Evolutionary conservation across 1,140 invertebrate species (phyloP), one percentile per base, ranked within the genome.

Genomic region (Lepidurus apus): DNA sequence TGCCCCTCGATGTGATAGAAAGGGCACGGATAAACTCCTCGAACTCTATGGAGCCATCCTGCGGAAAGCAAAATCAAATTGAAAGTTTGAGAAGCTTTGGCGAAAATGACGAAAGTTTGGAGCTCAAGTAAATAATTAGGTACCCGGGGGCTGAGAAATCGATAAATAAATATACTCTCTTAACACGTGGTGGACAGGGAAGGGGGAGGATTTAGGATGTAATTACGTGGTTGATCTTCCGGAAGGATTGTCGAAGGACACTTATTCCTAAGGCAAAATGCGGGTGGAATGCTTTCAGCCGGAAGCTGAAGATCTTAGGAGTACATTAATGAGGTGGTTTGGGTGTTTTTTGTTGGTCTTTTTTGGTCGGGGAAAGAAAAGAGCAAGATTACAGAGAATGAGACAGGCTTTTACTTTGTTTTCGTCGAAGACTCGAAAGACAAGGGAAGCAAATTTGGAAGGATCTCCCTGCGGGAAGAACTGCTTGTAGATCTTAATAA

Each of bases 381-480:
- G 0, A 7, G 8, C 7, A 9, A 7, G 53, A 7, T 4, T 65
- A 21, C 1, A 21, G 21, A 65, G 21, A 65, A 21, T 13, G 13
- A 65, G 21, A 42, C 4, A 5, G 10, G 21, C 84, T 91, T 92
- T 92, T 87, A 98, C 96, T 86, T 97, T 97, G 85, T 99, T 98
- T 88, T 97, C 95, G 85, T 99, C 97, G 87, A 98, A 98, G 44
- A 98, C 97, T 85, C 96, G 92, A 88, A 99, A 99, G 42, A 98
- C 96, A 82, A 98, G 90, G 42, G 94, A 93, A 24, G 97, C 96
- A 86, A 99, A 99, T 88, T 98, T 98, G 82, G 94, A 96, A 26
- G 97, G 96, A 88, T 98, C 96, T 81, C 96, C 95, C 90, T 98
- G 94, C 76, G 97, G 96, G 87, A 98, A 98, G 88, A 98, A 98